These are phyloP conservation scores for Tiaroga cobitis DNA, from an alignment of 2,797 vertebrate genomes.

Conservation along the genomic window DNA sequence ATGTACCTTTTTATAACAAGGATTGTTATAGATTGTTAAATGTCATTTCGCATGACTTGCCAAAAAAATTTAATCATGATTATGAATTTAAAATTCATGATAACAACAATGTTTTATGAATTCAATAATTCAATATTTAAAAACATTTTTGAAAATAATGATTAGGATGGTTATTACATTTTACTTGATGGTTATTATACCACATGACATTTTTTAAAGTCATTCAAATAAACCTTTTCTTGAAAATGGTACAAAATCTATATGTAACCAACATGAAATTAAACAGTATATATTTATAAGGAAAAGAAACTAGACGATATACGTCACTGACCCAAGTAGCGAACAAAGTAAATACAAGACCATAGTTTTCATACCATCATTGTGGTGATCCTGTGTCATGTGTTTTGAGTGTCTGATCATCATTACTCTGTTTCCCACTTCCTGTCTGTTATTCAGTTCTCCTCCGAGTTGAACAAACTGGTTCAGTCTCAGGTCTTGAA, in stretches of 20 bases:
- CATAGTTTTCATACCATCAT: conserved; percentile 41
- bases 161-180: not conserved
- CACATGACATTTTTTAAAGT: not conserved
- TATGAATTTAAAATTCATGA: not conserved
- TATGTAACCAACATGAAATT: not conserved
- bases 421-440: not conserved
- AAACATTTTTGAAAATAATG: not conserved
- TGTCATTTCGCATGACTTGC: not conserved
- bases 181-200: not conserved
- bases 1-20: not conserved
- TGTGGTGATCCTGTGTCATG: conserved; percentile 1
- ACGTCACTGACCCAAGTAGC: not conserved
- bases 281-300: not conserved
- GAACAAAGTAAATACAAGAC: not conserved
- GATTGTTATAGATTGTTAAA: not conserved
- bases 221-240: not conserved
- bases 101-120: not conserved
- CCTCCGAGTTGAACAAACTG: conserved; percentile 65
- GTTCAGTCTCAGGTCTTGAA: conserved; percentile 58
- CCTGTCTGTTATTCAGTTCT: conserved; percentile 54
- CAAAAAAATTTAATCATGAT: not conserved
- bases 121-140: not conserved
- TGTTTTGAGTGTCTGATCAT: not conserved
- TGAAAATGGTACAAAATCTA: not conserved
- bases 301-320: not conserved